These are phyloP conservation scores for Sorex fumeus DNA, from an alignment of 2,113 vertebrate genomes.

Conservation along the genomic window DNA sequence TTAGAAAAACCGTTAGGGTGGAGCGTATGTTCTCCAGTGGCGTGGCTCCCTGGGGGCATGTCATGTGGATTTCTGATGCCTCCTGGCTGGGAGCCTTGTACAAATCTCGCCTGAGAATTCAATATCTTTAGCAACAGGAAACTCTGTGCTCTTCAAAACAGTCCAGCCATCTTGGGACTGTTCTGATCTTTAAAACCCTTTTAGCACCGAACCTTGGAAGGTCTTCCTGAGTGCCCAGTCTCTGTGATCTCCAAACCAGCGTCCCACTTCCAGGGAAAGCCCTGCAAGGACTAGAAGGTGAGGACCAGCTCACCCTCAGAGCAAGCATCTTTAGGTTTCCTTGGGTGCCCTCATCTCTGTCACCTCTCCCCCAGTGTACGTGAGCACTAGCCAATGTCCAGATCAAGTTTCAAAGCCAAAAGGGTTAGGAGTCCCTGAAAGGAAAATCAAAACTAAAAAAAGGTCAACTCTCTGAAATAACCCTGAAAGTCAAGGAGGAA, in stretches of 20 bases:
- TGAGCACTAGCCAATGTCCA: background rate
- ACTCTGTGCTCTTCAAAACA: conserved; percentile 8
- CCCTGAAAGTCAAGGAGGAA: background rate
- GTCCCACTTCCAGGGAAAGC: background rate
- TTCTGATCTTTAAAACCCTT: background rate
- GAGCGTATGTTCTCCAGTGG: too few species aligned
- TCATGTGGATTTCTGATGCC: background rate
- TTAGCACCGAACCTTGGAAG: background rate
- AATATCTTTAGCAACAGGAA: background rate
- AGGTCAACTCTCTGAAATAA: background rate
- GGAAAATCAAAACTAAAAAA: background rate
- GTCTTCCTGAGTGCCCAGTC: background rate
- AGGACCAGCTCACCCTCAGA: background rate
- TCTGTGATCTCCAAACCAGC: background rate
- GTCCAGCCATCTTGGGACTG: background rate
- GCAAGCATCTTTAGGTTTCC: background rate
- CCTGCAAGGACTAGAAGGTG: background rate
- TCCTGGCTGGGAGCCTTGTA: background rate
- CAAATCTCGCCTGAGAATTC: background rate
- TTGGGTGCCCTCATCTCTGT: background rate
- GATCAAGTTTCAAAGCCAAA: background rate
- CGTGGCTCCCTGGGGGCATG: background rate
- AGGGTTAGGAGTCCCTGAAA: background rate
- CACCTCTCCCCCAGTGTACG: background rate
- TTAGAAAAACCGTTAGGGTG: background rate